These are phyloP conservation scores for Drosophila robusta DNA, from an alignment of 2,888 invertebrate species.

Conservation along the genomic window DNA sequence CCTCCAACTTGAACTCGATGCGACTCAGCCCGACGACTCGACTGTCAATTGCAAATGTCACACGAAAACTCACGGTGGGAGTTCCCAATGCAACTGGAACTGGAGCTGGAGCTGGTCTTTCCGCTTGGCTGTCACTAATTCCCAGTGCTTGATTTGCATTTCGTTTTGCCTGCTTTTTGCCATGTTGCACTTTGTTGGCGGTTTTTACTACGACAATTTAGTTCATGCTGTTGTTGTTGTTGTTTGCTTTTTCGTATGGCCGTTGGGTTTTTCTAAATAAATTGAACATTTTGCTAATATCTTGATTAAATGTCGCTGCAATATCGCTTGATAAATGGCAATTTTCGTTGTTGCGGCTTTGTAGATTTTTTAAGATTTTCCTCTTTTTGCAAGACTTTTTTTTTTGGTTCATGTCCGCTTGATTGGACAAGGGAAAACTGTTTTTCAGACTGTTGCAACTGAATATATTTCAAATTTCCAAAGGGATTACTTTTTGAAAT, in stretches of 20 bases:
- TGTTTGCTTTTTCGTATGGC: conserved; percentile 14
- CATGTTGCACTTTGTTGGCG: conserved; percentile 36
- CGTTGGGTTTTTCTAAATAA: conserved; percentile 63
- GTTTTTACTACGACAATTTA: conserved; percentile 19
- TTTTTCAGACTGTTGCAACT: neutral
- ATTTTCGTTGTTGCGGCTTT: conserved; percentile 43
- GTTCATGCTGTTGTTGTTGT: conserved; percentile 22
- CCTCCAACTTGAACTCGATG: conserved; percentile 51
- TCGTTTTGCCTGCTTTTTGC: conserved; percentile 44
- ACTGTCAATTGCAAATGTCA: conserved; percentile 81
- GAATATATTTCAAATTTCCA: neutral
- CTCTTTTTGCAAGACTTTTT: neutral
- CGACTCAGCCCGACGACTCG: conserved; percentile 58
- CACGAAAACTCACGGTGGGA: conserved; percentile 50
- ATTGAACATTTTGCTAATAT: conserved; percentile 76
- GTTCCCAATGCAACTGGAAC: conserved; percentile 14
- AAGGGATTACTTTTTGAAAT: neutral
- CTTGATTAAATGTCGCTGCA: conserved; percentile 74
- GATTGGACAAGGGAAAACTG: conserved; percentile 9
- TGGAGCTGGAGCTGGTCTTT: conserved; percentile 51
- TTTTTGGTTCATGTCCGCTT: conserved; percentile 4
- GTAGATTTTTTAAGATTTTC: conserved; percentile 13
- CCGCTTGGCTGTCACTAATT: conserved; percentile 76
- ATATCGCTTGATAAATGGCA: conserved; percentile 67
- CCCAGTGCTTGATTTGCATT: conserved; percentile 75